Conservation (phyloP, 2,888 invertebrate genomes). For the Zelleria hepariella region DNA sequence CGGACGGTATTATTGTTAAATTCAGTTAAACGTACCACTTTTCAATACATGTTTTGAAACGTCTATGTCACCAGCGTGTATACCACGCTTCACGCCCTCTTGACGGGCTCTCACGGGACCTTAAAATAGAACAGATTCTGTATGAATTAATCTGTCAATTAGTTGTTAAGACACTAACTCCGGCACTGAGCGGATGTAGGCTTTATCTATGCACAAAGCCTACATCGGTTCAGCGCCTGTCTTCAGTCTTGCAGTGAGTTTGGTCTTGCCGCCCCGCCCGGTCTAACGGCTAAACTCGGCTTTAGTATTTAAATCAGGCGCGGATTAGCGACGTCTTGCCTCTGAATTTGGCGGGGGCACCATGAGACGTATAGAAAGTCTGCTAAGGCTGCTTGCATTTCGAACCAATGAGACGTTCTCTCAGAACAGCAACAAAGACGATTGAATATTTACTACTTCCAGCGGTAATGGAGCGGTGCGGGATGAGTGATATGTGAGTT, state of each 20-base stretch:
- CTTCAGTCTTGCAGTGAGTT: too few species aligned
- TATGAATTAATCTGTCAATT: background rate
- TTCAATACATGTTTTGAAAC: background rate
- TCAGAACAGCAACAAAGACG: too few species aligned
- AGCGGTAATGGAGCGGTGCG: too few species aligned
- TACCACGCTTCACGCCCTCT: background rate
- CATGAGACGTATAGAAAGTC: background rate
- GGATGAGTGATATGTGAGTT: too few species aligned
- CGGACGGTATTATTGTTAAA: too few species aligned
- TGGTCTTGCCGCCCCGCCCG: too few species aligned
- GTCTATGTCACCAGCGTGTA: background rate
- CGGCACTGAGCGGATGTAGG: too few species aligned
- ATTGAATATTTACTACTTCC: too few species aligned
- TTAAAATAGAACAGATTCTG: background rate
- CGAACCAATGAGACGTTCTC: too few species aligned
- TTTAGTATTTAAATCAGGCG: slow-evolving; percentile 1
- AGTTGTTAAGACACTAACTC: too few species aligned
- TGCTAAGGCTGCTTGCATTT: background rate
- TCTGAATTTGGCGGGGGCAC: background rate
- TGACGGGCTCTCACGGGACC: background rate
- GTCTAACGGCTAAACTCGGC: background rate
- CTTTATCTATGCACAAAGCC: too few species aligned
- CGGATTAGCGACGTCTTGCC: background rate
- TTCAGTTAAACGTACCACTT: background rate
- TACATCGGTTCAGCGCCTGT: too few species aligned